Conservation (phyloP, 2,113 vertebrate species). For the Zootoca vivipara region DNA sequence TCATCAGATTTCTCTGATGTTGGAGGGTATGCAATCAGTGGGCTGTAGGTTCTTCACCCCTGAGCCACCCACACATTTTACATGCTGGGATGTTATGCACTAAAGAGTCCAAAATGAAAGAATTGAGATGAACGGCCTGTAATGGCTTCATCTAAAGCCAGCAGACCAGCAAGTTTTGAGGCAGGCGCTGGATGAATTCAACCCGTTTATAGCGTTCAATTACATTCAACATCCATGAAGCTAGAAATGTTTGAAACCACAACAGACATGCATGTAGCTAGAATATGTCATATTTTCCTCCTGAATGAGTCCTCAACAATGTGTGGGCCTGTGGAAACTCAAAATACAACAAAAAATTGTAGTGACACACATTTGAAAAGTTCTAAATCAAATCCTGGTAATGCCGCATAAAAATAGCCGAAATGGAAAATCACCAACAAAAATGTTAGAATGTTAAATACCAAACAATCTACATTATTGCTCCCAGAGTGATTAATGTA, state of each 20-base stretch:
- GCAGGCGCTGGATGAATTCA: neutral
- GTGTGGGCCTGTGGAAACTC: slow-evolving; percentile 46
- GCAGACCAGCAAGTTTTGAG: neutral
- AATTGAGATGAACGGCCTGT: neutral
- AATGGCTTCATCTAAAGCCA: neutral
- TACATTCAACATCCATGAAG: neutral
- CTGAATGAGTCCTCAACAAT: slow-evolving; percentile 19
- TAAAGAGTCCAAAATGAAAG: neutral
- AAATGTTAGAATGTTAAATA: slow-evolving; percentile 51
- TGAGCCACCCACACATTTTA: neutral
- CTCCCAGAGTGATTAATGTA: slow-evolving; percentile 62
- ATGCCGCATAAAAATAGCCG: slow-evolving; percentile 59
- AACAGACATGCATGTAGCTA: neutral
- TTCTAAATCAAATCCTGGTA: slow-evolving; percentile 65
- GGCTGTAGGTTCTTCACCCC: neutral
- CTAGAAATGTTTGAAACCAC: neutral
- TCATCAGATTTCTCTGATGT: too few species aligned
- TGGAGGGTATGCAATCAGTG: neutral
- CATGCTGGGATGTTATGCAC: neutral
- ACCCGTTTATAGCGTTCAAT: neutral
- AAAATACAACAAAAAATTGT: slow-evolving; percentile 46
- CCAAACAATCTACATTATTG: slow-evolving; percentile 70
- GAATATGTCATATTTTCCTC: slow-evolving; percentile 20
- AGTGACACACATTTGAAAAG: slow-evolving; percentile 62
- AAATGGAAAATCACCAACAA: slow-evolving; percentile 68